Evolutionary conservation across 2,888 invertebrate species (phyloP), one percentile per base, ranked within the genome.

Genomic region (Heliconius charithonia): DNA sequence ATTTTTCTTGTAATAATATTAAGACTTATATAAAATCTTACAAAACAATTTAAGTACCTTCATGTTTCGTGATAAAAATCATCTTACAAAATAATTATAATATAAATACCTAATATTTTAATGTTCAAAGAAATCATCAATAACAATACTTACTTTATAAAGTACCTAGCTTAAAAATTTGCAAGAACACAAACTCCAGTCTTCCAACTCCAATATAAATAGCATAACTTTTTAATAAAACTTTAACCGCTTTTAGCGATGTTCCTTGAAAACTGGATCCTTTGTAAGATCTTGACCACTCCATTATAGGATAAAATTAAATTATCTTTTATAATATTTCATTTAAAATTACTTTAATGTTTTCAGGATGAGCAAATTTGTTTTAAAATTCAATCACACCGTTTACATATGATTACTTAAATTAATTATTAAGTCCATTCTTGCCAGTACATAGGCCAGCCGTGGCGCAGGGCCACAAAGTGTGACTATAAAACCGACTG

Each of bases 231-330:
- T 72, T 16, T 72, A 72, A 72, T 59, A 72, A 72, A 72, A 72
- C 56, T 72, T 72, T 56, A 72, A 72, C 72, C 59, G 72, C 59
- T 74, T 72, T 71, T n/a, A 56, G 56, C 56, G 19, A 62, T 19
- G 41, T 74, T 74, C 62, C 74, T 74, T 63, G 74, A 63, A 74
- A 63, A 74, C 41, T 41, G 27, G 63, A 63, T 63, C 63, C 74
- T 74, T 74, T 74, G 74, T 72, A 59, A 59, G 59, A 59, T 63
- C 32, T 74, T 63, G 62, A 74, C 63, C 74, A 74, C 74, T 74
- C 25, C 63, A 63, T 74, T 74, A 41, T 27, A 22, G 63, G 25
- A 41, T 19, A 74, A 63, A 37, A 59, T 32, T 72, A 32, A 51
- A 71, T 51, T 25, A 71, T 56, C 1, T 29, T 71, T n/a, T n/a